Conservation (phyloP, 2,888 invertebrate genomes). For the Eilema caniola region DNA sequence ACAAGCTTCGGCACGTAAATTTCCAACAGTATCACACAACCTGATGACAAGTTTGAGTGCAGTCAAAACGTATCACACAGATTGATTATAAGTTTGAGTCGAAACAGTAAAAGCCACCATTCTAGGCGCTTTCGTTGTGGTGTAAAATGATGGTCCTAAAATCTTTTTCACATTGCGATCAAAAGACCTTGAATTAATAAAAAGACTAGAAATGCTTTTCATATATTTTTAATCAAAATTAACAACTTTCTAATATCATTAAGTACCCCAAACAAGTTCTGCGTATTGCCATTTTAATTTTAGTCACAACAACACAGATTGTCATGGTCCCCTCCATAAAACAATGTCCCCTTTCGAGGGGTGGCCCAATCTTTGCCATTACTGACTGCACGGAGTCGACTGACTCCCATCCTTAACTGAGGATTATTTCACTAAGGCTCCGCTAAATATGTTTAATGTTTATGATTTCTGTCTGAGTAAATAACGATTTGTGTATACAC, state of each 20-base stretch:
- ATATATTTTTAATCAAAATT: background rate
- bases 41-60: too few species aligned
- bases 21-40: too few species aligned
- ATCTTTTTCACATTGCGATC: background rate
- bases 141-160: background rate
- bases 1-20: too few species aligned
- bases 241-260: background rate
- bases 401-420: slow-evolving; percentile 46
- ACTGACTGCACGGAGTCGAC: slow-evolving; percentile 39
- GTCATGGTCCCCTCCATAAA: slow-evolving; percentile 41
- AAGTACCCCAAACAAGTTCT: slow-evolving; percentile 15
- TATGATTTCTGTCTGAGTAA: slow-evolving; percentile 32
- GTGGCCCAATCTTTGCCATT: slow-evolving; percentile 36
- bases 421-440: slow-evolving; percentile 48
- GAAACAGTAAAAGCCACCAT: too few species aligned
- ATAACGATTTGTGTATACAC: slow-evolving; percentile 45
- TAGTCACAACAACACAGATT: slow-evolving; percentile 53
- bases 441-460: slow-evolving; percentile 47
- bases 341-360: slow-evolving; percentile 46
- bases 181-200: background rate
- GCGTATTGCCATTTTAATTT: slow-evolving; percentile 48
- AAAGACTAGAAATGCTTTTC: background rate
- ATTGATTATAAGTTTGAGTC: too few species aligned
- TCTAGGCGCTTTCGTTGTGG: too few species aligned
- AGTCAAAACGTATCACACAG: too few species aligned